Percentiles rank a stretch among this genome's conserved stretches.
phyloP scores from a whole-genome alignment of 2,888 invertebrate species.

The Craniophora ligustri region DNA sequence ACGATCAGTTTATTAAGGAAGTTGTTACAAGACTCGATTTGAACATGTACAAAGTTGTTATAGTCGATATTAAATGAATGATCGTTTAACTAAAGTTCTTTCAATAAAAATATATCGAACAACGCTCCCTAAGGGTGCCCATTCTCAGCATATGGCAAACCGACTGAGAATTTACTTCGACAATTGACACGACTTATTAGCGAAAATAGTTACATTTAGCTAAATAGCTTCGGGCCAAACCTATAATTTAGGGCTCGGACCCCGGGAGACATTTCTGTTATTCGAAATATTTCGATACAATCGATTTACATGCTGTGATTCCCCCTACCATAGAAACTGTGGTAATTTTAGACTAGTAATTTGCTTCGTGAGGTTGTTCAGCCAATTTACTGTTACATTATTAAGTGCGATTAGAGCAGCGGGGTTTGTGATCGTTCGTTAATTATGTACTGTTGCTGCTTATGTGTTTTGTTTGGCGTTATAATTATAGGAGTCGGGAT shows the following conservation, averaged over 20 bases:
- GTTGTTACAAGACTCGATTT: slow-evolving; percentile 46
- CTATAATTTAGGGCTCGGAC: slow-evolving; percentile 80
- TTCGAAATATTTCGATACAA: slow-evolving; percentile 71
- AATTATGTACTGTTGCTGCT: slow-evolving; percentile 59
- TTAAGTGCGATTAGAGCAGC: slow-evolving; percentile 63
- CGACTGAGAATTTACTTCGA: slow-evolving; percentile 69
- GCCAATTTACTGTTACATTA: slow-evolving; percentile 67
- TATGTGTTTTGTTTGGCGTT: slow-evolving; percentile 44
- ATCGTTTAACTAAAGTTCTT: slow-evolving; percentile 27
- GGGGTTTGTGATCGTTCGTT: slow-evolving; percentile 64
- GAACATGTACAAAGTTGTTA: slow-evolving; percentile 33
- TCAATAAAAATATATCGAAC: slow-evolving; percentile 16
- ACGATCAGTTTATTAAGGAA: slow-evolving; percentile 48
- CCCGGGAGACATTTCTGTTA: slow-evolving; percentile 71
- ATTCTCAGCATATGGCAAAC: slow-evolving; percentile 71
- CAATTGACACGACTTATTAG: slow-evolving; percentile 83
- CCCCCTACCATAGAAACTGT: slow-evolving; percentile 60
- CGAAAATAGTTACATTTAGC: slow-evolving; percentile 77
- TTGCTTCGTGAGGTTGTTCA: slow-evolving; percentile 59
- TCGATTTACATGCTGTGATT: slow-evolving; percentile 77
- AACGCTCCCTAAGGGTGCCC: slow-evolving; percentile 58
- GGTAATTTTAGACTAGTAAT: slow-evolving; percentile 73
- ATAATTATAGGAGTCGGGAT: slow-evolving; percentile 42
- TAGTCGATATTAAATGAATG: slow-evolving; percentile 39
- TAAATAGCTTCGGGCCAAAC: slow-evolving; percentile 81